Evolutionary conservation across 2,113 vertebrate species (phyloP).

Genomic region (Osmerus eperlanus): DNA sequence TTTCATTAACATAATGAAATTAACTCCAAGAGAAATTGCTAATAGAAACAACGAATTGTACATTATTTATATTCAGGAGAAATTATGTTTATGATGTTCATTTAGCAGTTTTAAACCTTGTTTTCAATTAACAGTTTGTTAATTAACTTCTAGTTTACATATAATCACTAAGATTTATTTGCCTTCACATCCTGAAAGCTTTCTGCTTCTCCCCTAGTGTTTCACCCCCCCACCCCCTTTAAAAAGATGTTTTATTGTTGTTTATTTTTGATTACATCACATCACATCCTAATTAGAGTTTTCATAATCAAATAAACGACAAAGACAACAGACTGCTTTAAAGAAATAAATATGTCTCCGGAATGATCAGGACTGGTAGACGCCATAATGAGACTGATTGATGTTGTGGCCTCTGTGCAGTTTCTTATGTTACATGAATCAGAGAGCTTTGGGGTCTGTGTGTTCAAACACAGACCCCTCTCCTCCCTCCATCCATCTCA

Average conservation of each 20-base stretch:
- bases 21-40: slow-evolving; percentile 92
- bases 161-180: slow-evolving; percentile 69
- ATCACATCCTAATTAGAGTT: slow-evolving; percentile 26
- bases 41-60: slow-evolving; percentile 87
- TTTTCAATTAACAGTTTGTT: slow-evolving; percentile 93
- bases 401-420: neutral
- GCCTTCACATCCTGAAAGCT: slow-evolving; percentile 17
- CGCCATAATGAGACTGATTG: neutral
- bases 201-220: slow-evolving; percentile 19
- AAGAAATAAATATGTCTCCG: slow-evolving; percentile 21
- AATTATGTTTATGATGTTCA: slow-evolving; percentile 93
- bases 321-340: slow-evolving; percentile 4
- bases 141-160: slow-evolving; percentile 91
- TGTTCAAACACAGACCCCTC: neutral
- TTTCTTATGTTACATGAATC: neutral
- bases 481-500: neutral
- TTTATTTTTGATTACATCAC: slow-evolving; percentile 42
- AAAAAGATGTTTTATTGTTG: slow-evolving; percentile 29
- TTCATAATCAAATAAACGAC: slow-evolving; percentile 22
- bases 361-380: slow-evolving; percentile 4
- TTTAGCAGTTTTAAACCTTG: slow-evolving; percentile 90
- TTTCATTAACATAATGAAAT: slow-evolving; percentile 97
- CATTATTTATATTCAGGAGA: slow-evolving; percentile 90
- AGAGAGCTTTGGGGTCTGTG: neutral
- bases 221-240: slow-evolving; percentile 5